A percentile compares a stretch with the other conserved stretches of the same genome.
These are phyloP conservation scores for Euzetes globulus DNA, from an alignment of 2,888 invertebrate genomes.

Conservation along the genomic window DNA sequence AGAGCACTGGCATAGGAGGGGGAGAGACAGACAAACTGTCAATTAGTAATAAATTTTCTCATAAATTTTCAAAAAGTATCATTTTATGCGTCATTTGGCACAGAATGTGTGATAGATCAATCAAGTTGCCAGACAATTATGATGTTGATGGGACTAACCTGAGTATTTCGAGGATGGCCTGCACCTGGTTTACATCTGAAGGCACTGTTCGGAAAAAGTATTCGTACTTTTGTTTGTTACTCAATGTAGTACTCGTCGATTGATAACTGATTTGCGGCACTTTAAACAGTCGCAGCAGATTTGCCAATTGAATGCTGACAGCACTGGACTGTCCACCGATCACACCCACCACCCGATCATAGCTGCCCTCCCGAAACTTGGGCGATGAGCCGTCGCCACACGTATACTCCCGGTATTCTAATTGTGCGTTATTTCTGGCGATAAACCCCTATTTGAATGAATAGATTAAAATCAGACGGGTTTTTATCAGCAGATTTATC, in stretches of 20 bases:
- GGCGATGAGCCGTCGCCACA: conserved; percentile 50
- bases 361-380: conserved; percentile 48
- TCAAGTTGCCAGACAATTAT: too few relatives aligned
- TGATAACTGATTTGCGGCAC: conserved; percentile 55
- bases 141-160: too few relatives aligned
- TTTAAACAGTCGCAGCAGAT: conserved; percentile 52
- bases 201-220: conserved; percentile 56
- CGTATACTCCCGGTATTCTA: conserved; percentile 48
- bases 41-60: too few relatives aligned
- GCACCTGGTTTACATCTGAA: conserved; percentile 54
- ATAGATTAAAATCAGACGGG: not conserved
- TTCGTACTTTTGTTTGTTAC: conserved; percentile 52
- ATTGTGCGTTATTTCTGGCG: conserved; percentile 49
- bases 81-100: too few relatives aligned
- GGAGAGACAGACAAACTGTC: too few relatives aligned
- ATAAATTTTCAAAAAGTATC: too few relatives aligned
- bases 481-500: not conserved
- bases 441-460: conserved; percentile 48
- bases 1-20: too few relatives aligned
- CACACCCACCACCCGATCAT: conserved; percentile 52
- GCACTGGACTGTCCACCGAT: conserved; percentile 54
- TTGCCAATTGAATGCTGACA: conserved; percentile 53
- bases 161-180: conserved; percentile 54
- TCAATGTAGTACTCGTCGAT: conserved; percentile 54
- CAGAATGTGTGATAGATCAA: too few relatives aligned